Base-by-base conservation (phyloP, 2,888 invertebrate genomes). In the Formica aserva region DNA sequence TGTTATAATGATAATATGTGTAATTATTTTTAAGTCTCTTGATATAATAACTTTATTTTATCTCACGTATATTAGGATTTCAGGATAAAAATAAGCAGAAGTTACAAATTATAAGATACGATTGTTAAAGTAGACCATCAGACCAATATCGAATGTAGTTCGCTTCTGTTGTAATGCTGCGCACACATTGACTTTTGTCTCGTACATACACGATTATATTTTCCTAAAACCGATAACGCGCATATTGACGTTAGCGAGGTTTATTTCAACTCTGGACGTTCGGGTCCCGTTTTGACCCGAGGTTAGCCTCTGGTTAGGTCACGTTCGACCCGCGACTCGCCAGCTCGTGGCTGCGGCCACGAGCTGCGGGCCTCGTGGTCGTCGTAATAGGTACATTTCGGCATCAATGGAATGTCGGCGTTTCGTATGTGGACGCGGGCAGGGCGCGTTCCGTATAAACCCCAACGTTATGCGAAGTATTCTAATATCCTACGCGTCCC, bases 401-500 rank as follows among this genome's bases (percentile, higher is more conserved):
- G 90, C 90, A 91, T 91, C 90, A 88, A 91, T 91, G 92, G 92
- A 90, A 92, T 90, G 90, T 88, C 85, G 87, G 87, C 84, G 83
- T 78, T 87, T 86, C 84, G 85, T 86, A 85, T 84, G 78, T 84
- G 84, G 85, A 77, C 87, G 83, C 82, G 83, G 78, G 80, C 86
- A 71, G 83, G 78, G 86, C 86, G 86, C 86, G 90, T 85, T 85
- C 65, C 86, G 83, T 87, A 89, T 89, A 90, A 90, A 87, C 90
- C 87, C 82, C 84, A 77, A 55, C 85, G 91, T 91, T 90, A 93
- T 93, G 92, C 91, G 80, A 88, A 89, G 89, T 87, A 93, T 93
- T 93, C 93, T 93, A 93, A 93, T 92, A 93, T 92, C 90, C 88
- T 88, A 85, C 89, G 89, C 84, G 86, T 80, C 87, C 90, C 91